Percentiles rank a stretch among this genome's conserved stretches.
Conservation (phyloP, 2,888 invertebrate species). For the Phyllotreta striolata region DNA sequence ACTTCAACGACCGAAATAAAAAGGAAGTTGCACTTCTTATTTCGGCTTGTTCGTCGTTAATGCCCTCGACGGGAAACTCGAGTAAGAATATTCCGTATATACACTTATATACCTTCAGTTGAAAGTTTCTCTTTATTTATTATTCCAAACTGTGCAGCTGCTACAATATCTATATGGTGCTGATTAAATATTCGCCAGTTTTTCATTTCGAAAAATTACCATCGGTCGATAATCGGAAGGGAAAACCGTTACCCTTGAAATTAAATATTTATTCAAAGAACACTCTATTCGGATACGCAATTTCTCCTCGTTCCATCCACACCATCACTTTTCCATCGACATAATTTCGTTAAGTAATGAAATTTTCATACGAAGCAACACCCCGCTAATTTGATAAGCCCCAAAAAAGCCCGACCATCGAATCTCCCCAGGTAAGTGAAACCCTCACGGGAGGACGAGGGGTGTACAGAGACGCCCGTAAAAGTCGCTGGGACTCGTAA, state of each 20-base stretch:
- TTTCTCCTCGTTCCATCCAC: constrained; percentile 1
- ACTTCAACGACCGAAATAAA: constrained; percentile 39
- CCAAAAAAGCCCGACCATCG: constrained; percentile 19
- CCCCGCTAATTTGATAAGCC: constrained; percentile 24
- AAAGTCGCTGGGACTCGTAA: constrained; percentile 3
- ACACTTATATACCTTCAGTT: no score
- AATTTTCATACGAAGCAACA: constrained; percentile 26
- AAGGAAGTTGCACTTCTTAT: constrained; percentile 36
- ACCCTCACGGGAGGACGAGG: constrained; percentile 16
- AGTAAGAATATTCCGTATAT: neutral
- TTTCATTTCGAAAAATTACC: no score
- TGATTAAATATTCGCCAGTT: no score
- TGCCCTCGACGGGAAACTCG: constrained; percentile 11
- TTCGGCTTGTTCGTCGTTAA: constrained; percentile 25
- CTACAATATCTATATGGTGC: no score
- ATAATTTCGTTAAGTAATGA: constrained; percentile 18
- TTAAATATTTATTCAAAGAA: constrained; percentile 11
- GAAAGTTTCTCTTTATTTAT: no score
- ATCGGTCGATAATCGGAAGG: no score
- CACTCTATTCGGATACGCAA: neutral
- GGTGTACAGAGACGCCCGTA: constrained; percentile 1
- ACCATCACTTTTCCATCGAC: constrained; percentile 20
- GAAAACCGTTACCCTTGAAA: neutral
- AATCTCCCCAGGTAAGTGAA: constrained; percentile 25
- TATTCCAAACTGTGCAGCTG: no score